Base-by-base conservation (phyloP, 2,888 invertebrate genomes). In the Lacanobia wlatinum region DNA sequence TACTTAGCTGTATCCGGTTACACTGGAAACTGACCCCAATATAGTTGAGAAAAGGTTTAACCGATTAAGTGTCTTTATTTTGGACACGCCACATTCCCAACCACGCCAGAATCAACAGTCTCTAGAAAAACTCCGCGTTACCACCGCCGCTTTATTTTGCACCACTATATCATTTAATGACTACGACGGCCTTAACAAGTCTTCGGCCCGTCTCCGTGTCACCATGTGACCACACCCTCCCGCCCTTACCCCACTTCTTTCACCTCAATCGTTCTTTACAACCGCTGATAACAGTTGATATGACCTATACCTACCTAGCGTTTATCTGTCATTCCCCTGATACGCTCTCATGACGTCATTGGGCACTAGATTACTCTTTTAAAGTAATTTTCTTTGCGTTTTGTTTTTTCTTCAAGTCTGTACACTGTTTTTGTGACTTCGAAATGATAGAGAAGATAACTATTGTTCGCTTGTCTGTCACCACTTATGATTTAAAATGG, bases 251-350 rank as follows among this genome's bases (percentile, higher is more conserved):
- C 46, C 55, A 76, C 58, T 62, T 76, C 16, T 28, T 67, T 53
- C 53, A 53, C 70, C 78, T 52, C 50, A 71, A 71, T 64, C 1
- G 46, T 71, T 60, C 52, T 62, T 73, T 67, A 43, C 40, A 66
- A 78, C 62, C 46, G 16, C 5, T 75, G 78, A 78, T 78, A 78
- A 59, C 70, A 46, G 28, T 52, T 48, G 53, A 73, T 73, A 68
- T 60, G 55, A 64, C 55, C 60, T 38, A 50, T 58, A 78, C 48
- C 18, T 66, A 72, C 61, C 23, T 18, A 64, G 46, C 18, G 38
- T 52, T 69, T 78, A 78, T 78, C 78, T 80, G 80, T 75, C 76
- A 80, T 76, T 80, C 48, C 23, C 63, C 58, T 59, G 76, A 76
- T 76, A 58, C 61, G 50, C 53, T 16, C 12, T 28, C 7, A n/a